phyloP scores from a whole-genome alignment of 2,888 invertebrate species.

The Iselma pallidipennis region DNA sequence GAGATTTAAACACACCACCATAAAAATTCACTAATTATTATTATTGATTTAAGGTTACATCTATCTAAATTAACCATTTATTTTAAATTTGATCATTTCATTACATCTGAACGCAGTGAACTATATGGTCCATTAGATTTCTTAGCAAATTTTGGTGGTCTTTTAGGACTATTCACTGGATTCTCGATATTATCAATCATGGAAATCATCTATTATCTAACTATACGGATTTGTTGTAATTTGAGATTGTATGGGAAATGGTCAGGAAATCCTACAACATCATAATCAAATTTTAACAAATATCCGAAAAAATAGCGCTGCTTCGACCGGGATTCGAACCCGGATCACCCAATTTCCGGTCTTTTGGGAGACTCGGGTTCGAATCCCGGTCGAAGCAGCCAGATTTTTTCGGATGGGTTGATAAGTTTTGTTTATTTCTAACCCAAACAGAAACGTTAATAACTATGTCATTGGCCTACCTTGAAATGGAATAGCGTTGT shows the following conservation, averaged over 20 bases:
- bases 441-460: too few relatives aligned
- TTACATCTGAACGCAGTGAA: conserved; percentile 69
- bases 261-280: conserved; percentile 3
- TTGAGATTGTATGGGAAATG: conserved; percentile 35
- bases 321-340: too few relatives aligned
- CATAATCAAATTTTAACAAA: too few relatives aligned
- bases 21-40: background rate
- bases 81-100: conserved; percentile 71
- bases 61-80: conserved; percentile 65
- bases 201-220: conserved; percentile 59
- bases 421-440: too few relatives aligned
- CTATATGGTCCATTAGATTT: conserved; percentile 71
- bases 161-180: conserved; percentile 59
- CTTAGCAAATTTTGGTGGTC: conserved; percentile 70
- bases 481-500: too few relatives aligned
- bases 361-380: too few relatives aligned
- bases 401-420: too few relatives aligned
- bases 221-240: conserved; percentile 50
- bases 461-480: too few relatives aligned
- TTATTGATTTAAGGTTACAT: background rate
- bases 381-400: too few relatives aligned
- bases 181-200: conserved; percentile 54
- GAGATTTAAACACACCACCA: too few relatives aligned
- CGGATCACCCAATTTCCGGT: too few relatives aligned
- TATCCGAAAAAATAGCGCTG: too few relatives aligned